These are phyloP conservation scores for Phyto melanocephala DNA, from an alignment of 2,888 invertebrate genomes.

Conservation along the genomic window DNA sequence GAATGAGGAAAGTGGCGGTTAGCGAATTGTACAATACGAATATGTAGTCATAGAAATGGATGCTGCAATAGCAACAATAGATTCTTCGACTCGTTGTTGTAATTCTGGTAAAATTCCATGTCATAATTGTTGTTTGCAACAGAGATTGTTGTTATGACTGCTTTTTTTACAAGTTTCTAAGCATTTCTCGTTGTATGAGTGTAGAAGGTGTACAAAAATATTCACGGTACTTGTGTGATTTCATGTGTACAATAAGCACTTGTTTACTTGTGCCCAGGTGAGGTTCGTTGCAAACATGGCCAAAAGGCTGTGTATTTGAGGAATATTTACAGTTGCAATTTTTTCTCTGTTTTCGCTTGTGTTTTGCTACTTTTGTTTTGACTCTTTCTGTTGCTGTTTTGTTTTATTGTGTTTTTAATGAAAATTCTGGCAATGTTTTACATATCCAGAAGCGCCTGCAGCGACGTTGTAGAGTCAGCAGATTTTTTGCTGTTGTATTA, in stretches of 20 bases:
- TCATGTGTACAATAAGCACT: constrained; percentile 57
- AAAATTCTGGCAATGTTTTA: constrained; percentile 55
- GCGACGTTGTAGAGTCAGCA: constrained; percentile 53
- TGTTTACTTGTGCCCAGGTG: constrained; percentile 56
- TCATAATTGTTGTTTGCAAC: neutral
- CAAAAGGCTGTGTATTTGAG: constrained; percentile 34
- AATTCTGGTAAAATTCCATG: neutral
- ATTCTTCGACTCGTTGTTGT: too few relatives aligned
- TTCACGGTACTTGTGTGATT: constrained; percentile 54
- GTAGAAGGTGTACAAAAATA: constrained; percentile 11
- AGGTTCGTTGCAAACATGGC: constrained; percentile 28
- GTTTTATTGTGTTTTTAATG: constrained; percentile 41
- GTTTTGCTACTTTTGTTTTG: neutral
- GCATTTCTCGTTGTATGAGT: constrained; percentile 12
- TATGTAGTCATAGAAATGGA: neutral
- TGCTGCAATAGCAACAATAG: too few relatives aligned
- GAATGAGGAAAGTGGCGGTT: neutral
- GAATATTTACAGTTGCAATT: constrained; percentile 60
- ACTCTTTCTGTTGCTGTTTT: neutral
- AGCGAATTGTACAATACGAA: neutral
- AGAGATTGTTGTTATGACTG: neutral
- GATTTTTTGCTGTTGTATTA: constrained; percentile 41
- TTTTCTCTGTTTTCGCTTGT: constrained; percentile 24
- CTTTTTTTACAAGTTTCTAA: constrained; percentile 34
- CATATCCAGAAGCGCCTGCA: constrained; percentile 49